phyloP scores from a whole-genome alignment of 1,140 invertebrate species.

The Neodiprion virginianus region DNA sequence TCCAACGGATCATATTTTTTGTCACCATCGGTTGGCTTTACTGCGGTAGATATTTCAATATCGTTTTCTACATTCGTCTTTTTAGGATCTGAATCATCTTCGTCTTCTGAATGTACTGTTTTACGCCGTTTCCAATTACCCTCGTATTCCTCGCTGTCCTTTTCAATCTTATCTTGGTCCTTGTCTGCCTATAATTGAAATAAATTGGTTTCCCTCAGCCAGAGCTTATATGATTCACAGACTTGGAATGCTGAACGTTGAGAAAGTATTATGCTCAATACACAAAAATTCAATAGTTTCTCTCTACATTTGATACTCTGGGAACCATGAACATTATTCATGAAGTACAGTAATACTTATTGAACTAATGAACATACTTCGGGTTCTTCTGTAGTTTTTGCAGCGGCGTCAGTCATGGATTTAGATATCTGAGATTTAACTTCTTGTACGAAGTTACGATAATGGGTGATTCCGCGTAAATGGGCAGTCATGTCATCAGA shows the following conservation, averaged over 20 bases:
- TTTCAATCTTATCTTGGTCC: conserved; percentile 27
- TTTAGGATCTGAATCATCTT: conserved; percentile 35
- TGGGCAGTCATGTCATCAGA: conserved; percentile 56
- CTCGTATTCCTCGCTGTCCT: conserved; percentile 37
- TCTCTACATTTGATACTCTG: no score
- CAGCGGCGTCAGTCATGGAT: conserved; percentile 30
- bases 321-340: no score
- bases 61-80: conserved; percentile 18
- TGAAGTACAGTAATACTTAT: no score
- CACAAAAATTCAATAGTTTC: no score
- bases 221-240: neutral
- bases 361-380: neutral
- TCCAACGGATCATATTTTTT: conserved; percentile 55
- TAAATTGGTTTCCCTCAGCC: neutral
- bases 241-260: neutral
- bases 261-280: neutral
- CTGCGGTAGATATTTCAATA: neutral
- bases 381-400: conserved; percentile 15
- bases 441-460: conserved; percentile 55
- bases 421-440: conserved; percentile 48
- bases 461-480: conserved; percentile 55
- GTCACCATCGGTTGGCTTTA: conserved; percentile 37
- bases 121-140: conserved; percentile 48
- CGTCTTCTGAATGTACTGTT: conserved; percentile 30
- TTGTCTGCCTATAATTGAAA: conserved; percentile 2